Conservation (phyloP, 2,113 vertebrate genomes). For the Nyctibius bracteatus region DNA sequence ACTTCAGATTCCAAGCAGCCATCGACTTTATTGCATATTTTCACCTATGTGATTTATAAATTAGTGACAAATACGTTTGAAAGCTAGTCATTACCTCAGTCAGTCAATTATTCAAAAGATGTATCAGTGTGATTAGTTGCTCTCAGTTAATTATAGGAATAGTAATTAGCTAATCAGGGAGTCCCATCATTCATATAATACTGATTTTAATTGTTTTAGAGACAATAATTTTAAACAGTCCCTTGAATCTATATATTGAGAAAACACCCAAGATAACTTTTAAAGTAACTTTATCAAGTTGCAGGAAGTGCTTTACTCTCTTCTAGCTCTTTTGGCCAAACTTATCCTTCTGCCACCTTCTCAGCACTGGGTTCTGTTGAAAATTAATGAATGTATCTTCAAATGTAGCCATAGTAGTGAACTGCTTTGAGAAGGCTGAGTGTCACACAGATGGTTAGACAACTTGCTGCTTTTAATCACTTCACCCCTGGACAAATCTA, state of each 20-base stretch:
- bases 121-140: slow-evolving; percentile 32
- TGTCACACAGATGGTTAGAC: background rate
- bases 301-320: background rate
- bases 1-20: background rate
- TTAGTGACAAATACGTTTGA: background rate
- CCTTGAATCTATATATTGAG: background rate
- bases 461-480: background rate
- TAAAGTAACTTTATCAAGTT: background rate
- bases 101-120: slow-evolving; percentile 37
- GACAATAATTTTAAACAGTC: background rate
- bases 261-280: background rate
- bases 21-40: background rate
- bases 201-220: background rate
- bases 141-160: slow-evolving; percentile 43
- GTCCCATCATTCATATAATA: background rate
- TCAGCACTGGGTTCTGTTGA: background rate
- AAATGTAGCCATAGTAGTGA: background rate
- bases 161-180: slow-evolving; percentile 33
- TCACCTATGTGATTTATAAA: slow-evolving; percentile 30
- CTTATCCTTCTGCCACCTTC: background rate
- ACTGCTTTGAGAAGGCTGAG: background rate
- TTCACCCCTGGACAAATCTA: background rate
- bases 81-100: slow-evolving; percentile 43
- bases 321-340: background rate
- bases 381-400: background rate